These are phyloP conservation scores for Amiota communis DNA, from an alignment of 2,888 invertebrate species.

Conservation along the genomic window DNA sequence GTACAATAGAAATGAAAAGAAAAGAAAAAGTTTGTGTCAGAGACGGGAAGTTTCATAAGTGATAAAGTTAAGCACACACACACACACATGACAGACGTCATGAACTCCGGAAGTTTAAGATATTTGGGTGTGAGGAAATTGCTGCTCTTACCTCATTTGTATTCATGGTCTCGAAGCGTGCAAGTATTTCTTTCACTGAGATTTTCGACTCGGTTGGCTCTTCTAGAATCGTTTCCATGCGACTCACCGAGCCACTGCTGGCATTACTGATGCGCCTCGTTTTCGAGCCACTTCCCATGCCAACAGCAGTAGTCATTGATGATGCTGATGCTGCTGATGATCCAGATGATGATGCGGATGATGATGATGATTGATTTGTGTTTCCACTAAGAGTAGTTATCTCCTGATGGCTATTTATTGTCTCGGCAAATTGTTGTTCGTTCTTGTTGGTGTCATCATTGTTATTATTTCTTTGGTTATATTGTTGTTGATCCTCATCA, in stretches of 20 bases:
- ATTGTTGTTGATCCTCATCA: neutral
- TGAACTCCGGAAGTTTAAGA: too few relatives aligned
- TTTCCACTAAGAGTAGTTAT: slow-evolving; percentile 17
- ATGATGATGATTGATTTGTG: slow-evolving; percentile 12
- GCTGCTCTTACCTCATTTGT: slow-evolving; percentile 66
- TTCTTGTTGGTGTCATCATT: slow-evolving; percentile 42
- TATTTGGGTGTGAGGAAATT: too few relatives aligned
- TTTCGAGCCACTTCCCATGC: slow-evolving; percentile 47
- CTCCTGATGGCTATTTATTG: slow-evolving; percentile 11
- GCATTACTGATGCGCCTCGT: slow-evolving; percentile 71
- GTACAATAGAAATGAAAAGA: too few relatives aligned
- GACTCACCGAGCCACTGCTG: slow-evolving; percentile 76
- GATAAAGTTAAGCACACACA: too few relatives aligned
- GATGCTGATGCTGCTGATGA: neutral
- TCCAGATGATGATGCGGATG: neutral
- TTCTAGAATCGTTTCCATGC: slow-evolving; percentile 88
- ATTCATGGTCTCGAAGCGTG: slow-evolving; percentile 83
- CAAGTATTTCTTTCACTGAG: slow-evolving; percentile 87
- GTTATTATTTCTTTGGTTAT: slow-evolving; percentile 34
- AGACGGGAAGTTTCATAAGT: too few relatives aligned
- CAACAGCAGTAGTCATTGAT: neutral
- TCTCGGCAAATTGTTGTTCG: slow-evolving; percentile 2
- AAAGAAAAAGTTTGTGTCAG: too few relatives aligned
- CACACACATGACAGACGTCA: too few relatives aligned
- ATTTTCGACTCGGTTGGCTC: slow-evolving; percentile 86